Evolutionary conservation across 2,113 vertebrate species (phyloP), one percentile per base, ranked within the genome.

Genomic region (Lampris incognitus): DNA sequence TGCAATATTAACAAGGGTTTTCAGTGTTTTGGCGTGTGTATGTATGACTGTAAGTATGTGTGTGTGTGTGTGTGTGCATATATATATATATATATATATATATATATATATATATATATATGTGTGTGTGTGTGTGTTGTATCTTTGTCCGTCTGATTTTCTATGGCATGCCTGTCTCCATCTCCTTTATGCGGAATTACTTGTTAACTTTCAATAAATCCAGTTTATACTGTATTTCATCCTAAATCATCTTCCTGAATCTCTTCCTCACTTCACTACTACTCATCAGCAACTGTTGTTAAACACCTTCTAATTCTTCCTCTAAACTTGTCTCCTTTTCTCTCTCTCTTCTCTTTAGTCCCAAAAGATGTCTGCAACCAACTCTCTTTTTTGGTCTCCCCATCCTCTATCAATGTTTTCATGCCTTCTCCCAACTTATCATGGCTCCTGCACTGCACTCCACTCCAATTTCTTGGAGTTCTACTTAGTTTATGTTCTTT

Each of bases 381-480:
- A 24, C 24, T 24, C 24, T 7, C 44, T 46, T 2, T 46, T 46
- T 7, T 46, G 6, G 13, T 50, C n/a, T 48, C 63, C 50, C 39
- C 51, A 38, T 46, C 38, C 1, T 49, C 13, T 61, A 4, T 6
- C 6, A 5, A 60, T 39, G 39, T 69, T 38, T 38, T 9, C 13
- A 37, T 74, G 40, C 24, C 5, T 44, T 59, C 60, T 9, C 71
- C 65, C 55, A 1, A 49, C 9, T 50, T 39, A 51, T 55, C 61
- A 8, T 50, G 44, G 59, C 36, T 57, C 8, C 24, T 46, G 9
- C 40, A 36, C 49, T 11, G 46, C 13, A 8, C 6, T 48, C 57
- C 37, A 58, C 67, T 59, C 44, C 24, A 24, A 24, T 24, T 24
- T 24, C 24, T 24, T 24, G 24, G 24, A 24, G 24, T 24, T 24